Evolutionary conservation across 1,140 invertebrate genomes (phyloP), one percentile per base, ranked within the genome.

Genomic region (Cotesia chilonis): DNA sequence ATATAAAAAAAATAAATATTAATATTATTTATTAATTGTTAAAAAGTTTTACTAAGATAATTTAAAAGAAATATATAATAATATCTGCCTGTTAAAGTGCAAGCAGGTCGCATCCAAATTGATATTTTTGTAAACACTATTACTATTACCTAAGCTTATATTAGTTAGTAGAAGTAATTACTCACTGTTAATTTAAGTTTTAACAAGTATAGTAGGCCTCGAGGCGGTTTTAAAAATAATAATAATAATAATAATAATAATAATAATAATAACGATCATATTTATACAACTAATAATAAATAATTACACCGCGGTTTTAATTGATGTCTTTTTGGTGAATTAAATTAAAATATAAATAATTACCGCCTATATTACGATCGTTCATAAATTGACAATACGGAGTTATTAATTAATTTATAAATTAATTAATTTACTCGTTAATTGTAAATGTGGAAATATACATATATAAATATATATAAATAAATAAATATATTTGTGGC

Each of bases 81-180:
- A 55, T 63, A 55, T 14, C 6, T 52, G 36, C 41, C 77, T 80
- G 77, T 79, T 74, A 81, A 82, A 82, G 79, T 55, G 79, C 78
- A 77, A 83, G 81, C 81, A 82, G 76, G 84, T 67, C 79, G 81
- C 81, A 82, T 84, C 82, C 77, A 83, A 87, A 87, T 84, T 83
- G 77, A 82, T 87, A 85, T 85, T 87, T 87, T 87, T 87, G 80
- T 87, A 85, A 83, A 80, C 75, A 84, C 84, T 80, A 82, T 82
- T 81, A 78, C 85, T 41, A 47, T 47, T 47, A 84, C 71, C 74
- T 68, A 77, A 68, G 75, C 64, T 71, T 73, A 73, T 47, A 47
- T 54, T 71, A 55, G 41, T 59, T 69, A 57, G 57, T 68, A 54
- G 41, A 47, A 9, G 38, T 47, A 47, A 47, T 47, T 47, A n/a